These are phyloP conservation scores for Carcharodon carcharias DNA, from an alignment of 2,797 vertebrate genomes.

Conservation along the genomic window DNA sequence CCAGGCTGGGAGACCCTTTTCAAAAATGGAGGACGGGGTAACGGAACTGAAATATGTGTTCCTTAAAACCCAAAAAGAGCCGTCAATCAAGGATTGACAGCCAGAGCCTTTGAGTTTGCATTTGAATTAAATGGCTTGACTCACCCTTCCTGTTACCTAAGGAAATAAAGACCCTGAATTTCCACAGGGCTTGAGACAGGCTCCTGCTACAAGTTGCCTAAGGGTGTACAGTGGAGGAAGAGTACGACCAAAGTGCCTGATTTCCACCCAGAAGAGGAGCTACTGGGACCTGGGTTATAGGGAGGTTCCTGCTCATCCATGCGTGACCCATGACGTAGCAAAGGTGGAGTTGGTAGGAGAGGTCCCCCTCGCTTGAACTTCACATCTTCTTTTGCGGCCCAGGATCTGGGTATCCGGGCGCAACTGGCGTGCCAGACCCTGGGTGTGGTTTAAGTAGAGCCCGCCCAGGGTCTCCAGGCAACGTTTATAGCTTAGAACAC, in stretches of 20 bases:
- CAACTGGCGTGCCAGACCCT: not conserved
- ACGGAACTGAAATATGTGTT: no score
- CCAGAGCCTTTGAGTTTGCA: not conserved
- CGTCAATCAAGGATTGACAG: not conserved
- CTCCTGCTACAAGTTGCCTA: no score
- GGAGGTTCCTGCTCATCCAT: not conserved
- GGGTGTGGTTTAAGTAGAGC: no score
- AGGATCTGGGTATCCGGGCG: no score
- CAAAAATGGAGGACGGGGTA: not conserved
- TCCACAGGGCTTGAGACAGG: not conserved
- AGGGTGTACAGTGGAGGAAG: no score
- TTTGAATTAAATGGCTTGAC: not conserved
- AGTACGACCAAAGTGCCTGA: no score
- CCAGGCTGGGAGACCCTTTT: not conserved
- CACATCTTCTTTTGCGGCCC: not conserved
- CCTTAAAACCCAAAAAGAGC: no score
- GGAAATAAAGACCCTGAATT: not conserved
- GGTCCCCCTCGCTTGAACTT: not conserved
- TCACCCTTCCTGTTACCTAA: not conserved
- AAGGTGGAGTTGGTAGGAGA: not conserved
- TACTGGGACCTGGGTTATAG: not conserved
- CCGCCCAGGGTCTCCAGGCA: no score
- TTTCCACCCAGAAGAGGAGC: no score
- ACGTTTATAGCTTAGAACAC: not conserved
- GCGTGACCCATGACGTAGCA: not conserved